Conservation (phyloP, 2,113 vertebrate species). For the Gopherus flavomarginatus region DNA sequence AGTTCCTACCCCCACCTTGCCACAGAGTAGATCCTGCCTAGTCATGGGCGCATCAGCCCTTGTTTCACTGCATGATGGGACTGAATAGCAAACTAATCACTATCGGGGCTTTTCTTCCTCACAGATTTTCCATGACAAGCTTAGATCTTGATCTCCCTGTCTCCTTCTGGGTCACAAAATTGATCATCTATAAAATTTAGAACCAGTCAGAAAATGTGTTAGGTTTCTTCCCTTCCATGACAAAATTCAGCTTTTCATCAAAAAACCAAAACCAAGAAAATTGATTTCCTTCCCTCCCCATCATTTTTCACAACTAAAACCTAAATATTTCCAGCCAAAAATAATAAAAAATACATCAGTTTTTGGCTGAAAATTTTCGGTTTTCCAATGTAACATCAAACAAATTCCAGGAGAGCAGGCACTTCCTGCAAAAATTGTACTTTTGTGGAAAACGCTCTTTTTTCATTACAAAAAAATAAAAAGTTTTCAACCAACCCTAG, state of each 20-base stretch:
- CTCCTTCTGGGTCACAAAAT: background rate
- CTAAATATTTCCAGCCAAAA: background rate
- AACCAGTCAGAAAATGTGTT: background rate
- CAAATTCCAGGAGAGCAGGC: background rate
- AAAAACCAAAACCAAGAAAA: background rate
- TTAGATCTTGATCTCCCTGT: background rate
- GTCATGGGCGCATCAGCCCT: background rate
- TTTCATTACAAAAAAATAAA: background rate
- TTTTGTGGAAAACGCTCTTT: fast-evolving
- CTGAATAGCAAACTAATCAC: background rate
- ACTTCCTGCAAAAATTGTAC: background rate
- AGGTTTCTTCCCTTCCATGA: background rate
- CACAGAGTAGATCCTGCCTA: background rate
- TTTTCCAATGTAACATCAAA: background rate
- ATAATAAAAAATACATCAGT: background rate
- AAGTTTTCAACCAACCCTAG: background rate
- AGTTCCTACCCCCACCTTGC: fast-evolving
- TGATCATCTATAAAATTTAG: background rate
- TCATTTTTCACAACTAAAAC: background rate
- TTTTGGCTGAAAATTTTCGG: background rate
- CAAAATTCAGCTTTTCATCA: background rate
- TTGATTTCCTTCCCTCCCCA: background rate
- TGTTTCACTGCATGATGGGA: fast-evolving
- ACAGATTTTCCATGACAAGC: background rate
- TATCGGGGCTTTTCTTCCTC: background rate